Evolutionary conservation across 2,888 invertebrate genomes (phyloP).

Genomic region (Muschampia plurimacula): DNA sequence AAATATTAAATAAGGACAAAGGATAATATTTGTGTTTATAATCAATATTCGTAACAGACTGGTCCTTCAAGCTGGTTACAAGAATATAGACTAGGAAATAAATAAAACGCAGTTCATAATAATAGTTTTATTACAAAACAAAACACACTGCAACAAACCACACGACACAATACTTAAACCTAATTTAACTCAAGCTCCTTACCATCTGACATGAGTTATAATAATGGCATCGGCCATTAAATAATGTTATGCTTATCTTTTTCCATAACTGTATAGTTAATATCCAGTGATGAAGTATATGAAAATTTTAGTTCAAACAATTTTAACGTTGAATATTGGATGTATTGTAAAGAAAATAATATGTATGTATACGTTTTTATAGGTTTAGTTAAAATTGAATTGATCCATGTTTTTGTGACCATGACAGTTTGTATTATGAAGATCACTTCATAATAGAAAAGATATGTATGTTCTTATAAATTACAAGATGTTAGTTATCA

Average conservation of each 20-base stretch:
- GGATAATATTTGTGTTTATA: too few species aligned
- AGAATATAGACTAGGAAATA: neutral
- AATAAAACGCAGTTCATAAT: neutral
- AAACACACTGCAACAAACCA: constrained; percentile 39
- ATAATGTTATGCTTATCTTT: neutral
- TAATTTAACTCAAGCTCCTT: constrained; percentile 6
- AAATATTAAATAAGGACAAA: too few species aligned
- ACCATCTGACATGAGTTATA: neutral
- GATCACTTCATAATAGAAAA: too few species aligned
- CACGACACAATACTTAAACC: constrained; percentile 21
- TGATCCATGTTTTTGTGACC: too few species aligned
- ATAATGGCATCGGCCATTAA: neutral
- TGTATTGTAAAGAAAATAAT: too few species aligned
- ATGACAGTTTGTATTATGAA: too few species aligned
- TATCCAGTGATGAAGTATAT: neutral
- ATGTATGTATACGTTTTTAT: too few species aligned
- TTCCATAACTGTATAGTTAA: neutral
- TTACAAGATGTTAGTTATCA: neutral
- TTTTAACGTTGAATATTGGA: too few species aligned
- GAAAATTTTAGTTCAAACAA: neutral
- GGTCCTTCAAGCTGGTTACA: neutral
- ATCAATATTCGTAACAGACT: neutral
- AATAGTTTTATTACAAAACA: constrained; percentile 39
- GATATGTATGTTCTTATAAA: too few species aligned
- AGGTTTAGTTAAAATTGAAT: too few species aligned